phyloP scores from a whole-genome alignment of 2,888 invertebrate genomes.

The Cremastinae sp. region DNA sequence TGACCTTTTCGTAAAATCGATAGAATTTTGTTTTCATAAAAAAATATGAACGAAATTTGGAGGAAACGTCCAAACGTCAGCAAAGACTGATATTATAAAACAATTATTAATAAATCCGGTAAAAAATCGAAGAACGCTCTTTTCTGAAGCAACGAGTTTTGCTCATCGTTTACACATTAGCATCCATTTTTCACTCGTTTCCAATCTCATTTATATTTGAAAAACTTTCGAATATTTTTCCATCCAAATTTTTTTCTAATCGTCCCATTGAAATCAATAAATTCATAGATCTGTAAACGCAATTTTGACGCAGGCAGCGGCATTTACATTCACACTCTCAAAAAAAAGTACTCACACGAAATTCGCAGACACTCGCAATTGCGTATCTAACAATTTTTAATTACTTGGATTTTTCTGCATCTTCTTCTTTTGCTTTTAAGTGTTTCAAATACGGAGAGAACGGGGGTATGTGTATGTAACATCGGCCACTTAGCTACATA shows the following conservation, averaged over 20 bases:
- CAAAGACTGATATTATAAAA: background rate
- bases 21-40: too few species aligned
- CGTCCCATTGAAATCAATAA: background rate
- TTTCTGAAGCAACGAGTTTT: too few species aligned
- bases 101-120: background rate
- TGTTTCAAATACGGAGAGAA: conserved; percentile 71
- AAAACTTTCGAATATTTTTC: background rate
- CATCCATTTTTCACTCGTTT: too few species aligned
- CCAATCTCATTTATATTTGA: too few species aligned
- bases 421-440: conserved; percentile 45
- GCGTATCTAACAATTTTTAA: conserved; percentile 42
- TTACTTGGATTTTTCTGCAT: conserved; percentile 25
- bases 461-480: conserved; percentile 67
- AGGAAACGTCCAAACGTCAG: too few species aligned
- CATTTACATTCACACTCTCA: background rate
- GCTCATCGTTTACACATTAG: too few species aligned
- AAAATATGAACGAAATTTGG: too few species aligned
- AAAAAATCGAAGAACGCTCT: too few species aligned
- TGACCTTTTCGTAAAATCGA: background rate
- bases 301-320: background rate
- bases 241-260: background rate
- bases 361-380: conserved; percentile 31
- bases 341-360: background rate
- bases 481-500: conserved; percentile 77
- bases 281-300: background rate